Percentiles rank a stretch among this genome's conserved stretches.
Evolutionary conservation across 2,113 vertebrate species (phyloP).

Genomic region (Theristicus caerulescens): DNA sequence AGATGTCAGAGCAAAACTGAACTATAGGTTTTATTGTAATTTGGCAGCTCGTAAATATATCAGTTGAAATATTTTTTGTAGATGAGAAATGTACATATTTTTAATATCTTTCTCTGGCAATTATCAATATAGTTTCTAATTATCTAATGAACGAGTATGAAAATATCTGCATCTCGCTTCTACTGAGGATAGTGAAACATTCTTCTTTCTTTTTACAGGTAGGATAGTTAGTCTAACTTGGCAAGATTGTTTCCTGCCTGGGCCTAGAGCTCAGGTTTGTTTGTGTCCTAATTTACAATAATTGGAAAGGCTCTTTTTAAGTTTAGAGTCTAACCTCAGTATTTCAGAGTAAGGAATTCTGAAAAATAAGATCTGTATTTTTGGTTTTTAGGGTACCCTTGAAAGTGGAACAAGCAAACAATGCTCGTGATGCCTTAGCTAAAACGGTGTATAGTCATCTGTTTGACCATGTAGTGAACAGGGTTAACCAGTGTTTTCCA

Average conservation of each 20-base stretch:
- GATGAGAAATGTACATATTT: not conserved
- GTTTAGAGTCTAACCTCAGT: not conserved
- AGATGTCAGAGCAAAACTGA: not conserved
- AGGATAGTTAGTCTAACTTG: not conserved
- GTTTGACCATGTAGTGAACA: slow-evolving; percentile 96
- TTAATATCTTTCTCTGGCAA: not conserved
- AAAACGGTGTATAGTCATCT: slow-evolving; percentile 96
- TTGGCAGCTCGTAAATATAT: not conserved
- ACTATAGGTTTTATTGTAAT: not conserved
- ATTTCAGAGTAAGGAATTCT: not conserved
- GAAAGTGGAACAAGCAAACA: slow-evolving; percentile 97
- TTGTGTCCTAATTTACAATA: not conserved
- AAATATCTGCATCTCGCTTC: not conserved
- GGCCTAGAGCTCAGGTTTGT: fast-evolving
- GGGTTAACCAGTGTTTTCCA: slow-evolving; percentile 97
- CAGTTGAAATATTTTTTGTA: not conserved
- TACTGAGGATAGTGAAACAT: not conserved
- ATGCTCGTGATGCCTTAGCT: slow-evolving; percentile 92
- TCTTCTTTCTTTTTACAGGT: not conserved
- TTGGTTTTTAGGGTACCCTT: slow-evolving; percentile 85
- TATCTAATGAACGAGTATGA: not conserved
- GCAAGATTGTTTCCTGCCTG: not conserved
- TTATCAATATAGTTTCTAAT: not conserved
- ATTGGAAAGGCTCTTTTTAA: not conserved
- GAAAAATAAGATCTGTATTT: not conserved